phyloP scores from a whole-genome alignment of 2,797 vertebrate species.

The Cetoscarus ocellatus region DNA sequence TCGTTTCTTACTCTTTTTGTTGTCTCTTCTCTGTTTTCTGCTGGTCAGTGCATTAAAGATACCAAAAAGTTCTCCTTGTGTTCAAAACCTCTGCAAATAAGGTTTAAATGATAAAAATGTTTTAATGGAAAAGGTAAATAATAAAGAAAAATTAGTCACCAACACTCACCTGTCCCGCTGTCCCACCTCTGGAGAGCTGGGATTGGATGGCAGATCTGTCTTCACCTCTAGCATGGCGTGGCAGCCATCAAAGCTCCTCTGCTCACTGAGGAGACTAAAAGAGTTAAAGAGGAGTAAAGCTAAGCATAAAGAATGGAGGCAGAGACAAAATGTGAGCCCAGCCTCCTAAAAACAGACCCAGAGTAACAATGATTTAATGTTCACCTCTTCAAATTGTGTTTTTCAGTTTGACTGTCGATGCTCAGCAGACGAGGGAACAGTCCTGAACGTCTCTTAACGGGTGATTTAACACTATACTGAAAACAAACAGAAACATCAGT shows the following conservation, averaged over 20 bases:
- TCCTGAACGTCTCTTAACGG: slow-evolving; percentile 92
- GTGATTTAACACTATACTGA: slow-evolving; percentile 90
- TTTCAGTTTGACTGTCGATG: slow-evolving; percentile 89
- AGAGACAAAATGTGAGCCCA: neutral
- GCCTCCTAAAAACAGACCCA: neutral
- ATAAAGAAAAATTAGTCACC: neutral
- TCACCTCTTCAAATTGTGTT: slow-evolving; percentile 87
- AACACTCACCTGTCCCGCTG: slow-evolving; percentile 88
- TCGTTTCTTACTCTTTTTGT: no score
- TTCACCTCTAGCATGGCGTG: slow-evolving; percentile 89
- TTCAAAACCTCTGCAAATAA: no score
- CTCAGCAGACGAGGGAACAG: slow-evolving; percentile 92
- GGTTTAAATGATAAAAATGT: no score
- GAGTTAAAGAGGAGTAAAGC: neutral
- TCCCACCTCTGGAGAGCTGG: slow-evolving; percentile 93
- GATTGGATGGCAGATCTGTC: slow-evolving; percentile 92
- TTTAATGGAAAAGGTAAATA: neutral
- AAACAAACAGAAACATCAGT: neutral
- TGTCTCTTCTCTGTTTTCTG: no score
- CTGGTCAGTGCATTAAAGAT: no score
- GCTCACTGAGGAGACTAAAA: slow-evolving; percentile 85
- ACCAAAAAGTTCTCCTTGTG: no score
- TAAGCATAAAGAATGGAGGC: neutral
- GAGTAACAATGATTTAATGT: neutral
- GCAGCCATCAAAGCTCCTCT: slow-evolving; percentile 88